Evolutionary conservation across 2,797 vertebrate species (phyloP), one percentile per base, ranked within the genome.

Genomic region (Pempheris klunzingeri): DNA sequence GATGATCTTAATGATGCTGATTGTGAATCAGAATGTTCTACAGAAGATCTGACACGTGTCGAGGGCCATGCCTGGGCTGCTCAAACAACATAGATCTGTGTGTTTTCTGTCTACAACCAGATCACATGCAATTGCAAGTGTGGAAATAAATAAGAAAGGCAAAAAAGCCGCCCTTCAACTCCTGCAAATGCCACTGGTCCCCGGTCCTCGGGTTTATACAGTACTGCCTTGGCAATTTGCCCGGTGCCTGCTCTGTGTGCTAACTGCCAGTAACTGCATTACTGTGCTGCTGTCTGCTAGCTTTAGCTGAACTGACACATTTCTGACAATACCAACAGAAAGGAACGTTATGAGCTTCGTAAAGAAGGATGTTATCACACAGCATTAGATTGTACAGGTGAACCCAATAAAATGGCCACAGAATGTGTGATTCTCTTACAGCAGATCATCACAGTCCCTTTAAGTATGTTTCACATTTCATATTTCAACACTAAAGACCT

Each of bases 151-250:
- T 3, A 7, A 30, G 15, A 24, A 43, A 12, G 34, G 13, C 59
- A 32, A 15, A 44, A 41, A 46, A 18, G 4, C 17, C 17, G 4
- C 43, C 30, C 34, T 7, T 53, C 28, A 36, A 24, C 2, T 32
- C n/a, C 64, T 49, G 15, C 10, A 26, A 44, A 44, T 67, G 36
- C 26, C 67, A 52, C 43, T 18, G 34, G 66, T 71, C 49, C 43
- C 57, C 46, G 15, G 46, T 62, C 68, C 9, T 64, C 52, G 22
- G 59, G 30, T 44, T 65, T 53, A 47, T 44, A 66, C 57, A 20
- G n/a, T 59, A 12, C 26, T 53, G 39, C 20, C 52, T 66, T 85
- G 83, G 83, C 79, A 63, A 47, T 38, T 17, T 83, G 80, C 74
- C 77, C 68, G 28, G 47, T 77, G 38, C 18, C 66, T 47, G 5